Evolutionary conservation across 1,140 invertebrate genomes (phyloP).

Genomic region (Paracyclopina nana): DNA sequence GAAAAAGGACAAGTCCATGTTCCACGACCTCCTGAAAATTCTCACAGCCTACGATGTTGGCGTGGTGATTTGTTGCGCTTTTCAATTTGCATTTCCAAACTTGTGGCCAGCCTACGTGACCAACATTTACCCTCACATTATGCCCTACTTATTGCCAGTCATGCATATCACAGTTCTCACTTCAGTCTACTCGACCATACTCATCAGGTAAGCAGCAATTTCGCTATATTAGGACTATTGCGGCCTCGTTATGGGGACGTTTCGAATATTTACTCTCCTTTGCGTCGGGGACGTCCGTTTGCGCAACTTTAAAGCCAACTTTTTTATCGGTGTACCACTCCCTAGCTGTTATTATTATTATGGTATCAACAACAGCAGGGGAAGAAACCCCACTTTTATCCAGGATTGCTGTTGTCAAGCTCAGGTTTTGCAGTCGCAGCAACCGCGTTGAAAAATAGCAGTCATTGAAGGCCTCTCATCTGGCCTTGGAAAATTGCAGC

Average conservation of each 20-base stretch:
- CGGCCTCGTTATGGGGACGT: neutral
- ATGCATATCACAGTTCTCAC: constrained; percentile 11
- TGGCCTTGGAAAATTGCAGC: no score
- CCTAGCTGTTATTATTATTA: no score
- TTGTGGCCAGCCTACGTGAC: neutral
- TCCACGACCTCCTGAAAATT: constrained; percentile 9
- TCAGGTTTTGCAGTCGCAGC: no score
- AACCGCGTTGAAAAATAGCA: no score
- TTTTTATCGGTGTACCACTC: no score
- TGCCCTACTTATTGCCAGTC: neutral
- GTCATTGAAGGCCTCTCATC: no score
- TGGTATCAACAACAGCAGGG: no score
- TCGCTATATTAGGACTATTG: neutral
- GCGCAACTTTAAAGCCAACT: no score
- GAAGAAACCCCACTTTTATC: no score
- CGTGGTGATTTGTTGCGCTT: constrained; percentile 6
- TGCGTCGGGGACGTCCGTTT: no score
- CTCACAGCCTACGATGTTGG: constrained; percentile 7
- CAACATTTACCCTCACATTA: neutral
- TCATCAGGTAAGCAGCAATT: constrained; percentile 8
- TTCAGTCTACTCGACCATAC: constrained; percentile 9
- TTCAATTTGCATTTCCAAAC: constrained; percentile 6
- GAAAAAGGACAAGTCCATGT: constrained; percentile 6
- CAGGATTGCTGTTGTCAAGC: no score
- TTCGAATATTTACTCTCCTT: neutral